A percentile compares a stretch with the other conserved stretches of the same genome.
phyloP scores from a whole-genome alignment of 2,888 invertebrate genomes.

The Sarcophaga variegata region DNA sequence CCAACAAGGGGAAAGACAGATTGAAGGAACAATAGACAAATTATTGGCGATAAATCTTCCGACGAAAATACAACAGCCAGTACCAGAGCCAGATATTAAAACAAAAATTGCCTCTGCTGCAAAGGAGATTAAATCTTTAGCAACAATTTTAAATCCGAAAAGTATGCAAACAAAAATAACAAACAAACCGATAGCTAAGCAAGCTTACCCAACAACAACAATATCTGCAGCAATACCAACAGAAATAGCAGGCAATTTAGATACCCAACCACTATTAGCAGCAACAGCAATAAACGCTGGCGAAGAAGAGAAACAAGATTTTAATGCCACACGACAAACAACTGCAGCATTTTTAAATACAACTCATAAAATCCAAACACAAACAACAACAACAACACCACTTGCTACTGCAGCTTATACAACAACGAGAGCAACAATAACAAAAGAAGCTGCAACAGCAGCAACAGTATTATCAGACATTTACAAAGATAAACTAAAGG shows the following conservation, averaged over 20 bases:
- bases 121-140: slow-evolving; percentile 66
- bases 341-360: slow-evolving; percentile 38
- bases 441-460: slow-evolving; percentile 19
- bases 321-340: slow-evolving; percentile 31
- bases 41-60: slow-evolving; percentile 67
- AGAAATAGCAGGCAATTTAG: slow-evolving; percentile 67
- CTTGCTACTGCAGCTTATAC: not conserved
- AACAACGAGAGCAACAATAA: not conserved
- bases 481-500: slow-evolving; percentile 55
- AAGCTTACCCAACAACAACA: not conserved
- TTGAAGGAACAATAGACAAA: slow-evolving; percentile 44
- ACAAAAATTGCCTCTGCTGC: slow-evolving; percentile 64
- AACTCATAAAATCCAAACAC: slow-evolving; percentile 44
- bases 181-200: slow-evolving; percentile 8
- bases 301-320: slow-evolving; percentile 36
- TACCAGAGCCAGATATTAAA: slow-evolving; percentile 63
- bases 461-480: not conserved
- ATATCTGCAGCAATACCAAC: slow-evolving; percentile 55
- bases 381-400: slow-evolving; percentile 28
- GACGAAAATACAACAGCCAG: slow-evolving; percentile 43
- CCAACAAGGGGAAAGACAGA: slow-evolving; percentile 3
- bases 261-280: slow-evolving; percentile 23
- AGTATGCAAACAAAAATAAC: slow-evolving; percentile 68
- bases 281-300: not conserved
- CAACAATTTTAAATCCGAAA: slow-evolving; percentile 42